phyloP scores from a whole-genome alignment of 2,888 invertebrate genomes.

The Sepiola atlantica region DNA sequence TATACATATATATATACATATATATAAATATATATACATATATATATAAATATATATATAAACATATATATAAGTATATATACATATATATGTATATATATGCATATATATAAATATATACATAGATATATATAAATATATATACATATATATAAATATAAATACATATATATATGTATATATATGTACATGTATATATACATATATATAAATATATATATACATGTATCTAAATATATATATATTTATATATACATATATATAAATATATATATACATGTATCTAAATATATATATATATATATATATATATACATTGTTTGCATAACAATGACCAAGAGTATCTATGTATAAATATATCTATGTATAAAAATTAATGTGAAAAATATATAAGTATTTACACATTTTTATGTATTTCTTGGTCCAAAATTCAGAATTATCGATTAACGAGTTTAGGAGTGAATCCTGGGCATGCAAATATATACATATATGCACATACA shows the following conservation, averaged over 20 bases:
- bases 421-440: too few species aligned
- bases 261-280: too few species aligned
- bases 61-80: background rate
- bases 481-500: too few species aligned
- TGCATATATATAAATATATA: background rate
- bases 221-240: background rate
- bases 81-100: background rate
- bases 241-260: background rate
- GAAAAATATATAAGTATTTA: too few species aligned
- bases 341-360: too few species aligned
- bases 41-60: background rate
- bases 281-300: too few species aligned
- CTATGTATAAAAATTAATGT: too few species aligned
- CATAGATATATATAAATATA: background rate
- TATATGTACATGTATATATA: background rate
- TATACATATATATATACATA: background rate
- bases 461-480: too few species aligned
- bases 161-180: background rate
- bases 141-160: background rate
- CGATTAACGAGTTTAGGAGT: too few species aligned
- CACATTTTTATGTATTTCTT: too few species aligned
- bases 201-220: background rate
- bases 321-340: too few species aligned
- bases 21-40: conserved; percentile 3
- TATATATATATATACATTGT: too few species aligned